Conservation (phyloP, 2,797 vertebrate genomes). For the Silurus aristotelis region DNA sequence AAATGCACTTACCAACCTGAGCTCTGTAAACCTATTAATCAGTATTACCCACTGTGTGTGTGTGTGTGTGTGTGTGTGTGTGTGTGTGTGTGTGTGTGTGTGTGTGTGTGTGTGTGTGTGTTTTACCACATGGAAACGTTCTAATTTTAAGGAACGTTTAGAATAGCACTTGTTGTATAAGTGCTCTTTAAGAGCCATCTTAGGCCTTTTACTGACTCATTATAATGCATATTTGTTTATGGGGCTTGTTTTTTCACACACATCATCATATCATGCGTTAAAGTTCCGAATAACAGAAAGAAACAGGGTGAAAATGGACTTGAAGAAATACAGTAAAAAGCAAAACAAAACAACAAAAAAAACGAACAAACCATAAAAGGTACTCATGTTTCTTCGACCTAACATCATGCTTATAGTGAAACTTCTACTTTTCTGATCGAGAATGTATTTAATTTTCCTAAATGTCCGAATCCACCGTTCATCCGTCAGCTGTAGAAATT, state of each 20-base stretch:
- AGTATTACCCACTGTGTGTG: conserved; percentile 45
- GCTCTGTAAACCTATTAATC: conserved; percentile 47
- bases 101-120: neutral
- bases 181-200: conserved; percentile 50
- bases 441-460: conserved; percentile 64
- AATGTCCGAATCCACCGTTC: conserved; percentile 52
- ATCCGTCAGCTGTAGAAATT: conserved; percentile 45
- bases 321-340: conserved; percentile 51
- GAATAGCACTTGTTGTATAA: conserved; percentile 58
- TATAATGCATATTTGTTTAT: conserved; percentile 52
- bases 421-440: conserved; percentile 44
- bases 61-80: no score
- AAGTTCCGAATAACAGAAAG: neutral
- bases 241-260: conserved; percentile 33
- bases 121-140: conserved; percentile 26
- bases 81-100: no score
- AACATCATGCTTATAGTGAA: conserved; percentile 37
- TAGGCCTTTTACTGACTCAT: conserved; percentile 55
- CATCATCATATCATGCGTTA: neutral
- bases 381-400: conserved; percentile 52
- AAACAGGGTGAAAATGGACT: conserved; percentile 46
- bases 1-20: conserved; percentile 59
- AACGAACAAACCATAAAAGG: conserved; percentile 23
- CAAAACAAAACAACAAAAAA: no score
- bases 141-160: conserved; percentile 38